These are phyloP conservation scores for Artemia sp. DNA, from an alignment of 2,888 invertebrate genomes.

Conservation along the genomic window DNA sequence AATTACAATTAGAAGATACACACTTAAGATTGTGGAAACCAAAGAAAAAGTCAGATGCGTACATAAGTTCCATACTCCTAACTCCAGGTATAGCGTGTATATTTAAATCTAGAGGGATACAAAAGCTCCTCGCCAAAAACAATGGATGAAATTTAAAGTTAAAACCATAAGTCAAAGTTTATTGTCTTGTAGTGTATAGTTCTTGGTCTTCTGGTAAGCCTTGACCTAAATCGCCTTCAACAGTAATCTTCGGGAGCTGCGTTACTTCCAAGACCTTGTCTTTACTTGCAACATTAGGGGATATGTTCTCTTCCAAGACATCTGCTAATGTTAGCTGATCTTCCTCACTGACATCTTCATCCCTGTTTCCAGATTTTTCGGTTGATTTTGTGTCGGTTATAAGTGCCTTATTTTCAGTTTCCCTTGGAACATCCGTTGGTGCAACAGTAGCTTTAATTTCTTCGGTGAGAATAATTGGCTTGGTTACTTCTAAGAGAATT, in stretches of 20 bases:
- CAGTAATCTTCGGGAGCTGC: conserved; percentile 1
- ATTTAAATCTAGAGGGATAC: no score
- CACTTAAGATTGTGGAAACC: no score
- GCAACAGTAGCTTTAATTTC: no score
- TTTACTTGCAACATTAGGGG: background rate
- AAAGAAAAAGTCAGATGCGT: no score
- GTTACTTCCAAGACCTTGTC: background rate
- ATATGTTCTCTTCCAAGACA: no score
- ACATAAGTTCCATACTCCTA: no score
- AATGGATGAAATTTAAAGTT: no score
- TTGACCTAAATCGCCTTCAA: conserved; percentile 22
- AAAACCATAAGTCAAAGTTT: conserved; percentile 11
- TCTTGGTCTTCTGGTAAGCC: conserved; percentile 21
- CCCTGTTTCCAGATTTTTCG: background rate
- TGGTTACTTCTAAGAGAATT: no score
- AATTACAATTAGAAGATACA: no score
- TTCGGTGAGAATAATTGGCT: no score
- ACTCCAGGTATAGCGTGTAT: no score
- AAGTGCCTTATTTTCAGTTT: background rate
- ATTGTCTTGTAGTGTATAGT: conserved; percentile 22
- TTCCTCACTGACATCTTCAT: background rate
- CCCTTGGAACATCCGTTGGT: conserved; percentile 5
- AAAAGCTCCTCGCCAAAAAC: no score
- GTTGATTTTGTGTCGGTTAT: conserved; percentile 8
- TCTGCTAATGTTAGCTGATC: background rate